Evolutionary conservation across 92 coral and sea anemone genomes (phyloP).

Genomic region (Plumapathes pennacea): DNA sequence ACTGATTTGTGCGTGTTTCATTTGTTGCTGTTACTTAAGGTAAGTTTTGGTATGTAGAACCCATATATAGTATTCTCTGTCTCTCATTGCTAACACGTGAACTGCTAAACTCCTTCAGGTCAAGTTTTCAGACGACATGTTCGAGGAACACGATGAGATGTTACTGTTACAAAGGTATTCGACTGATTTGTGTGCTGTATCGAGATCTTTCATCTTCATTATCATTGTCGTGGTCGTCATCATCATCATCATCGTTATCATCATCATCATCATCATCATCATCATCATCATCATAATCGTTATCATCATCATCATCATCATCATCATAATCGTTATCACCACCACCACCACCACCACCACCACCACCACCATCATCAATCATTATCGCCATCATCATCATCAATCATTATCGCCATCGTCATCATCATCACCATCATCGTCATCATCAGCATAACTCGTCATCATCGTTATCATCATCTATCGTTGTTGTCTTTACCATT

Average conservation of each 20-base stretch:
- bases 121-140: slow-evolving; percentile 79
- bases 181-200: too few species aligned
- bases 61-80: not conserved
- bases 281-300: not conserved
- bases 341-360: not conserved
- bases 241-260: not conserved
- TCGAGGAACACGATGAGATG: slow-evolving; percentile 79
- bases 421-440: too few species aligned
- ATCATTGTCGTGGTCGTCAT: not conserved
- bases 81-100: not conserved
- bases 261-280: slow-evolving; percentile 5
- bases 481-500: not conserved
- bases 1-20: slow-evolving; percentile 82
- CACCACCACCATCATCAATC: too few species aligned
- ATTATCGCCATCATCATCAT: too few species aligned
- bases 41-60: slow-evolving; percentile 1
- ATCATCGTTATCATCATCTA: too few species aligned
- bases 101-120: slow-evolving; percentile 37
- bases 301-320: not conserved
- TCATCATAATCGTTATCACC: not conserved
- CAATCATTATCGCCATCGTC: too few species aligned
- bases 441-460: too few species aligned
- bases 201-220: not conserved
- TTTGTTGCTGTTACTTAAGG: slow-evolving; percentile 80
- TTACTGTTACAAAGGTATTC: slow-evolving; percentile 84